phyloP scores from a whole-genome alignment of 2,113 vertebrate species.

The Mystacornis crossleyi region DNA sequence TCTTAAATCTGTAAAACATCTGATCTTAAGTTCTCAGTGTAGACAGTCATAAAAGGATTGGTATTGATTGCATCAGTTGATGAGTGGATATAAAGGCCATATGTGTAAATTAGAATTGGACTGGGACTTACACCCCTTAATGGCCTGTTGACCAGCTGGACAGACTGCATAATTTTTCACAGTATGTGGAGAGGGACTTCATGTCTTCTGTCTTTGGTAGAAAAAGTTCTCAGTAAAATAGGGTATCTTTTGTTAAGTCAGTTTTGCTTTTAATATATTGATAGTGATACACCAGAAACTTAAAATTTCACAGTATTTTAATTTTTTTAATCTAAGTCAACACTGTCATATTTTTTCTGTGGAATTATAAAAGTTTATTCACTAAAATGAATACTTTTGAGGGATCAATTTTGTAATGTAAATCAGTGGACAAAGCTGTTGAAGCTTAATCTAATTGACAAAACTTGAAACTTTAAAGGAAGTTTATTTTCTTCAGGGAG shows the following conservation, averaged over 20 bases:
- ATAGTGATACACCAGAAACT: background rate
- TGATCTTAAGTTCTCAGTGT: background rate
- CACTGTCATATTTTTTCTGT: background rate
- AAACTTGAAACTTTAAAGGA: background rate
- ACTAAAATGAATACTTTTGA: background rate
- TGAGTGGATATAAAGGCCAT: background rate
- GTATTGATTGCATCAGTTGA: background rate
- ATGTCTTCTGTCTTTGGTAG: background rate
- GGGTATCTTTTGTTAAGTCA: background rate
- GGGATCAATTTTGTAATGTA: background rate
- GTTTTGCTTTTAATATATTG: background rate
- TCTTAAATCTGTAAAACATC: background rate
- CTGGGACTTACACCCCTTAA: background rate
- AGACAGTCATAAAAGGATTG: background rate
- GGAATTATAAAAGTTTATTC: background rate
- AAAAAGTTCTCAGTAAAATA: background rate
- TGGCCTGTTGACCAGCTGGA: background rate
- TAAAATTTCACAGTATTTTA: background rate
- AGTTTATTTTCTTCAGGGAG: background rate
- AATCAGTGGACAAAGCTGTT: background rate
- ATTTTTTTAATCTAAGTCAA: background rate
- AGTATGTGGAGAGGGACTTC: background rate
- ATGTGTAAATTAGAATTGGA: background rate
- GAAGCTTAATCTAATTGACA: background rate
- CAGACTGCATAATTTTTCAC: background rate